Percentiles rank a stretch among this genome's conserved stretches.
Conservation (phyloP, 2,797 vertebrate genomes). For the Semotilus atromaculatus region DNA sequence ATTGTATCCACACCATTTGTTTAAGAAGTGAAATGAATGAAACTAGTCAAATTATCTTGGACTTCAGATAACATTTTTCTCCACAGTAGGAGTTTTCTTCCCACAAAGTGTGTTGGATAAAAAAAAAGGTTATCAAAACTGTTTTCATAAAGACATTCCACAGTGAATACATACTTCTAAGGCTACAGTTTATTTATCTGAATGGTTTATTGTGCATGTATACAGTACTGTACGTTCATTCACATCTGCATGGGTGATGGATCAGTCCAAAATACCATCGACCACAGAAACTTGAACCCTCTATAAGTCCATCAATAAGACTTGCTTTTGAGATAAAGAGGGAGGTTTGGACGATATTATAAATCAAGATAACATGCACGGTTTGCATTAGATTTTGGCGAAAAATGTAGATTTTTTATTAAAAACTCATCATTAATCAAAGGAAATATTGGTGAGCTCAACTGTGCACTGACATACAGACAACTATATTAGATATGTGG, state of each 20-base stretch:
- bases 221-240: slow-evolving; percentile 19
- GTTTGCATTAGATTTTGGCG: slow-evolving; percentile 31
- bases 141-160: slow-evolving; percentile 53
- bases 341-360: slow-evolving; percentile 10
- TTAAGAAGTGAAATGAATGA: slow-evolving; percentile 4
- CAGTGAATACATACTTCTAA: slow-evolving; percentile 37
- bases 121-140: slow-evolving; percentile 45
- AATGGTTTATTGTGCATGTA: slow-evolving; percentile 35
- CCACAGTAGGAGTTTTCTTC: slow-evolving; percentile 16
- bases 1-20: neutral
- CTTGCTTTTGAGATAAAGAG: slow-evolving; percentile 17
- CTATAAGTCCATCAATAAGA: slow-evolving; percentile 42
- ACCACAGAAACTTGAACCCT: neutral
- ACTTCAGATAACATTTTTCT: slow-evolving; percentile 1
- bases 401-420: neutral
- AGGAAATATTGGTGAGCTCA: slow-evolving; percentile 25
- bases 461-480: slow-evolving; percentile 1
- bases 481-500: slow-evolving; percentile 9
- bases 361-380: slow-evolving; percentile 20
- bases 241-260: slow-evolving; percentile 34
- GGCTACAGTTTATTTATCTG: slow-evolving; percentile 24
- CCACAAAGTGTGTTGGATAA: slow-evolving; percentile 8
- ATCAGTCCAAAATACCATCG: slow-evolving; percentile 9
- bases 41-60: neutral
- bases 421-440: slow-evolving; percentile 50